Evolutionary conservation across 1,140 invertebrate genomes (phyloP).

Genomic region (Cotesia vestalis): DNA sequence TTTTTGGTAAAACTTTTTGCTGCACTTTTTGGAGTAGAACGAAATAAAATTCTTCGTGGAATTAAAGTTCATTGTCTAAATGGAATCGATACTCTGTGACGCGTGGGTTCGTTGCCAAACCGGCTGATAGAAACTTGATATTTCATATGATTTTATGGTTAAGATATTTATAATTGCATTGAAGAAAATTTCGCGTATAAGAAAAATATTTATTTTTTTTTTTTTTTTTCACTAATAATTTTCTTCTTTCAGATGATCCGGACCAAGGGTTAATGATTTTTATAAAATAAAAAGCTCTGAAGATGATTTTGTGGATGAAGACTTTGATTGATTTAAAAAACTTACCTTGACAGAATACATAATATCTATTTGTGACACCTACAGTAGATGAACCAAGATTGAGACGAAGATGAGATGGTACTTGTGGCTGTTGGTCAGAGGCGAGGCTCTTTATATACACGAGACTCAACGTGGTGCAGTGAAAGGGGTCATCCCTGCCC

Average conservation of each 20-base stretch:
- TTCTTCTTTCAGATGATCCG: too few relatives aligned
- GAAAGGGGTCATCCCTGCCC: conserved; percentile 55
- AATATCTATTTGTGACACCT: conserved; percentile 37
- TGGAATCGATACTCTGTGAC: conserved; percentile 23
- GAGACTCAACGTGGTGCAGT: conserved; percentile 42
- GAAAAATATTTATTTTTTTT: too few relatives aligned
- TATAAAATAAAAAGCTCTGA: not conserved
- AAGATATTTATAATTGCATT: conserved; percentile 1
- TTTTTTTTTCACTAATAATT: too few relatives aligned
- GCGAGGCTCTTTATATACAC: conserved; percentile 51
- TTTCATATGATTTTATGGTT: conserved; percentile 10
- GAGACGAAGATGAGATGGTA: conserved; percentile 45
- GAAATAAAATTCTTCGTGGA: conserved; percentile 13
- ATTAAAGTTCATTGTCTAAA: conserved; percentile 21
- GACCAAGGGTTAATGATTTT: not conserved
- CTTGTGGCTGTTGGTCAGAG: conserved; percentile 46
- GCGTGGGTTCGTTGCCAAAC: conserved; percentile 25
- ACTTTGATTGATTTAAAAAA: not conserved
- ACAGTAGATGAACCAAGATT: conserved; percentile 36
- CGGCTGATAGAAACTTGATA: conserved; percentile 1
- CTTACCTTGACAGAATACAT: conserved; percentile 46
- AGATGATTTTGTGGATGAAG: not conserved
- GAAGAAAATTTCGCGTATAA: too few relatives aligned
- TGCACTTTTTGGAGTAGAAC: not conserved
- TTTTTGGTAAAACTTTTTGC: not conserved